A percentile compares a stretch with the other conserved stretches of the same genome.
These are phyloP conservation scores for Chascanopsetta lugubris DNA, from an alignment of 2,113 vertebrate species.

Conservation along the genomic window DNA sequence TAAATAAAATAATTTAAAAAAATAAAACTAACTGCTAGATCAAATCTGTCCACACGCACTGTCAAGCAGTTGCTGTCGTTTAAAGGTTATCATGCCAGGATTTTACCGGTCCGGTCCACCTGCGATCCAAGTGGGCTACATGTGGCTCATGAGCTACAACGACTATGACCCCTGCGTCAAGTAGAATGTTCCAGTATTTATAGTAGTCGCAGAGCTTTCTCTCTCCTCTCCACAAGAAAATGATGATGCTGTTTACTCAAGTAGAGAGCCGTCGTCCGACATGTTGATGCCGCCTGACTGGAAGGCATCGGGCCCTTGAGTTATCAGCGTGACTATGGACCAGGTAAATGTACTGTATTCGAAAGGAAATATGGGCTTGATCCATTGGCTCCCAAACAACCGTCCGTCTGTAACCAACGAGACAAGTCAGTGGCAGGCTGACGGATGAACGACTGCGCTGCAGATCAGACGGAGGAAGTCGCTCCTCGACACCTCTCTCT, in stretches of 20 bases:
- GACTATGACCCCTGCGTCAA: too few species aligned
- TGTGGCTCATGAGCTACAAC: too few species aligned
- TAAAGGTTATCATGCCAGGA: too few species aligned
- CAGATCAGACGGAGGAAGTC: slow-evolving; percentile 25
- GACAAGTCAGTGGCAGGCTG: slow-evolving; percentile 29
- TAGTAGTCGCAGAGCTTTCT: slow-evolving; percentile 13
- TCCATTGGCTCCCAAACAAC: slow-evolving; percentile 54
- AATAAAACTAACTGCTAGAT: too few species aligned
- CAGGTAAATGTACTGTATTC: slow-evolving; percentile 78
- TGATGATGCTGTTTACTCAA: slow-evolving; percentile 53
- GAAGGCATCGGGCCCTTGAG: slow-evolving; percentile 60
- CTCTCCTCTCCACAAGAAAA: slow-evolving; percentile 19
- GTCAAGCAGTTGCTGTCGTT: too few species aligned
- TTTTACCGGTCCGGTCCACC: too few species aligned
- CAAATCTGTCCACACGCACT: too few species aligned
- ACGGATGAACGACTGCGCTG: slow-evolving; percentile 30
- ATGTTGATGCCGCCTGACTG: slow-evolving; percentile 54
- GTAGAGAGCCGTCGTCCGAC: slow-evolving; percentile 51
- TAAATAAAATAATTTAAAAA: too few species aligned
- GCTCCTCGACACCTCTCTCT: slow-evolving; percentile 4
- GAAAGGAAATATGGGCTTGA: slow-evolving; percentile 71
- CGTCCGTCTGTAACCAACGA: slow-evolving; percentile 60
- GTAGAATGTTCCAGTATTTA: slow-evolving; percentile 4
- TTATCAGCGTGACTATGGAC: slow-evolving; percentile 69
- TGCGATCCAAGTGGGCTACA: too few species aligned